Percentiles rank a stretch among this genome's conserved stretches.
phyloP scores from a whole-genome alignment of 2,797 vertebrate genomes.

The Aphelocoma californica region DNA sequence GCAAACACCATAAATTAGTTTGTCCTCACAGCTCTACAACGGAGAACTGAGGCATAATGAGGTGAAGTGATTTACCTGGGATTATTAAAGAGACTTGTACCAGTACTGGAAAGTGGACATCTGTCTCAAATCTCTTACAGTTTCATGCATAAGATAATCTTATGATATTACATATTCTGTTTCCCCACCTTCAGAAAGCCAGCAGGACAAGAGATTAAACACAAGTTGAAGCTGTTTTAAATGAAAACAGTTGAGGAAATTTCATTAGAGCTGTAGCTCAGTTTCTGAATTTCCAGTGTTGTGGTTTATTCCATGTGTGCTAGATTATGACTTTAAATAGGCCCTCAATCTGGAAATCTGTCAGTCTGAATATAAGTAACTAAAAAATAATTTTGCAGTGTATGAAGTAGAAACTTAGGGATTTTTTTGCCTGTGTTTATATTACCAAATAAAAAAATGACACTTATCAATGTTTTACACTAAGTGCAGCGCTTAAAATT shows the following conservation, averaged over 20 bases:
- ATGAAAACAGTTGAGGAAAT: not conserved
- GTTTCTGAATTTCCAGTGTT: not conserved
- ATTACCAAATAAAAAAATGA: not conserved
- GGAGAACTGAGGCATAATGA: not conserved
- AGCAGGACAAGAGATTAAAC: not conserved
- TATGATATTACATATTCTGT: not conserved
- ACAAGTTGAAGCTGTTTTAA: not conserved
- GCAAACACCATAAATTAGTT: not conserved
- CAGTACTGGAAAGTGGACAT: not conserved
- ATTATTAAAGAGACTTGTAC: not conserved
- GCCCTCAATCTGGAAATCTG: not conserved
- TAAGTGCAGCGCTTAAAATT: not conserved
- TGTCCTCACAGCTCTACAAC: not conserved
- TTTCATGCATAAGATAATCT: not conserved
- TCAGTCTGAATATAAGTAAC: not conserved
- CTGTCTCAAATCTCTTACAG: not conserved
- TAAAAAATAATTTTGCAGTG: not conserved
- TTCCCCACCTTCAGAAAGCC: not conserved
- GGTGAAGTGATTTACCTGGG: not conserved
- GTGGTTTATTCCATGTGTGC: not conserved
- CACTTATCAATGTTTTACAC: not conserved
- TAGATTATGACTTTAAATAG: not conserved
- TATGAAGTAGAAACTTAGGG: not conserved
- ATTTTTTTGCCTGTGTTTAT: not conserved
- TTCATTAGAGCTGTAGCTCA: not conserved